A percentile compares a stretch with the other conserved stretches of the same genome.
These are phyloP conservation scores for Acanthisitta chloris DNA, from an alignment of 2,113 vertebrate genomes.

Conservation along the genomic window DNA sequence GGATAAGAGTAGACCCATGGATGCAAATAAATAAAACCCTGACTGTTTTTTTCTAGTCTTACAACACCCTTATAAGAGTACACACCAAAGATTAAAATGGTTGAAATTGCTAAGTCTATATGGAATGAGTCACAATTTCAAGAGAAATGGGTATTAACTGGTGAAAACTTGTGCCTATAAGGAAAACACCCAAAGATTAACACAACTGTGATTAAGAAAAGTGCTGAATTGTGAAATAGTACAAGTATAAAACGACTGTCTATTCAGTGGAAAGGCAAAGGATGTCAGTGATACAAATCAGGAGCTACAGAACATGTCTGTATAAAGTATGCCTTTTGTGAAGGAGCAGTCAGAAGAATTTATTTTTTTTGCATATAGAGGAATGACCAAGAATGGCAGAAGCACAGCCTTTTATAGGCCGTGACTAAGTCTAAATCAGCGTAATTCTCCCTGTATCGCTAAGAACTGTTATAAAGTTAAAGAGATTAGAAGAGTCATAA, in stretches of 20 bases:
- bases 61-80: not conserved
- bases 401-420: not conserved
- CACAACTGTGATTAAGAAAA: not conserved
- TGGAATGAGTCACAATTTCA: not conserved
- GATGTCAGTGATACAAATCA: accelerated
- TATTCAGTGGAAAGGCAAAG: not conserved
- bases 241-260: not conserved
- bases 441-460: not conserved
- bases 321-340: not conserved
- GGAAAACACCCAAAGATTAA: not conserved
- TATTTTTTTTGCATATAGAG: not conserved
- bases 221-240: not conserved
- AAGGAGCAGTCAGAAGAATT: not conserved
- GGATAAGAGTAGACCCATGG: not conserved
- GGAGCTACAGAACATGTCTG: not conserved
- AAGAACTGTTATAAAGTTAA: not conserved
- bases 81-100: not conserved
- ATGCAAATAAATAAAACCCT: not conserved
- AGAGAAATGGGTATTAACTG: not conserved
- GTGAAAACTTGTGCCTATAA: not conserved
- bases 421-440: not conserved
- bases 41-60: not conserved
- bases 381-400: not conserved
- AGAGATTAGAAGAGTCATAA: not conserved
- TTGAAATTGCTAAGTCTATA: not conserved